These are phyloP conservation scores for Molossus molossus DNA, from an alignment of 2,797 vertebrate species.

Conservation along the genomic window DNA sequence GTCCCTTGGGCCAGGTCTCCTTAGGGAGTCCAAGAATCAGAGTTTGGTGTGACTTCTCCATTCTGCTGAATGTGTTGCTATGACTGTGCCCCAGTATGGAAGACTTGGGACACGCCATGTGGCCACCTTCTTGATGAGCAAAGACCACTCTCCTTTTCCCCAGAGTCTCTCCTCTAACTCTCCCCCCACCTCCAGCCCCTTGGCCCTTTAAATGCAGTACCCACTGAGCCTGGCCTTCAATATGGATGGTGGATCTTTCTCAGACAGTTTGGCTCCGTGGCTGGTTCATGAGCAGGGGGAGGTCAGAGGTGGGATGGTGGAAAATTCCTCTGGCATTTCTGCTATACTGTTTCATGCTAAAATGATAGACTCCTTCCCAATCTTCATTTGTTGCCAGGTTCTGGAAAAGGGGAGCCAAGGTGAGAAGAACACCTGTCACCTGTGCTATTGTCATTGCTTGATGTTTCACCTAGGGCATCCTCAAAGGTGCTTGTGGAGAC, in stretches of 20 bases:
- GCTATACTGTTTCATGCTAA: not conserved
- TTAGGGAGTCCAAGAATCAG: not conserved
- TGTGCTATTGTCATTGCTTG: not conserved
- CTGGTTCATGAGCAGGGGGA: not conserved
- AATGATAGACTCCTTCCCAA: not conserved
- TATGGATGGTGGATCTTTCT: not conserved
- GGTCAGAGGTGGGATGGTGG: not conserved
- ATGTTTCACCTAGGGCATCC: not conserved
- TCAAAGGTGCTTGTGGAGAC: not conserved
- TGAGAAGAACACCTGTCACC: not conserved
- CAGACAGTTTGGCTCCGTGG: not conserved
- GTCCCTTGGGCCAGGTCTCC: not conserved
- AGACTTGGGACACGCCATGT: not conserved
- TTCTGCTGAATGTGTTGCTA: not conserved
- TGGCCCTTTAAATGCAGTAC: not conserved
- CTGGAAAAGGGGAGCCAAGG: not conserved
- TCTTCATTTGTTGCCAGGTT: not conserved
- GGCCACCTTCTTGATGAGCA: not conserved
- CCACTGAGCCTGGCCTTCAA: not conserved
- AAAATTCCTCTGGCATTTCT: not conserved
- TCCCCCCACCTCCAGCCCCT: not conserved
- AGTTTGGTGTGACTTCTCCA: not conserved
- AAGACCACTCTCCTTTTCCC: not conserved
- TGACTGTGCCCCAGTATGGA: not conserved
- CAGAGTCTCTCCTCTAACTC: not conserved